Base-by-base conservation (phyloP, 2,113 vertebrate genomes). In the Cyprinodon brontotheroides region DNA sequence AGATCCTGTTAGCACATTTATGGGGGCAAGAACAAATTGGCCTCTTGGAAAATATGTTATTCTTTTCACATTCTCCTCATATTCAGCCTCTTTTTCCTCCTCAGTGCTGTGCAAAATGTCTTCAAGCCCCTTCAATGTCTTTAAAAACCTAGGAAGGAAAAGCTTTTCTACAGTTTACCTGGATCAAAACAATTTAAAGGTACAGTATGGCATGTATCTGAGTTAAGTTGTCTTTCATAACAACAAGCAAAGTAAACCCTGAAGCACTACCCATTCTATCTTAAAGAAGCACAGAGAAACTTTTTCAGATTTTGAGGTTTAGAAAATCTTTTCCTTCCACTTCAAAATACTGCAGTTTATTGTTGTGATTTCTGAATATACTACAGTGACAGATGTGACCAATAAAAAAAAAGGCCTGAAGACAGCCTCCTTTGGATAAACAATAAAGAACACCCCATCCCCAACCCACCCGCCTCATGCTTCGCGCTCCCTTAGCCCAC, bases 1-100 rank as follows among this genome's bases (percentile, higher is more conserved):
- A 89, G 84, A 84, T 84, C 80, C 88, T 92, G 92, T 94, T 91
- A 93, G 86, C 83, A 87, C 76, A 70, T 80, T 85, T 90, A 82
- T 38, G 82, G 84, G 85, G 82, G 79, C 87, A 81, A 91, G 92
- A 92, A 89, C 79, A 92, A 86, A 87, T 74, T 68, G 74, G 69
- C 89, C 87, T 88, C 70, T 61, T 79, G 78, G 84, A 89, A 85
- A 77, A 86, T 70, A 80, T 72, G 75, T 64, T 70, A 62, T 43
- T 43, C 63, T 62, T 78, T 68, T 79, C 81, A 66, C 72, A 61
- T 70, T 72, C 71, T 72, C 73, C 78, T 82, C 66, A 7, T 41
- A 74, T 43, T 53, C 60, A n/a, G 59, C 36, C 47, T 41, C 68
- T 63, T 45, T 47, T 47, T 71, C 20, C 29, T 69, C 70, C 45